A percentile compares a stretch with the other conserved stretches of the same genome.
Evolutionary conservation across 1,140 invertebrate species (phyloP).

Genomic region (Drosophila lacertosa): DNA sequence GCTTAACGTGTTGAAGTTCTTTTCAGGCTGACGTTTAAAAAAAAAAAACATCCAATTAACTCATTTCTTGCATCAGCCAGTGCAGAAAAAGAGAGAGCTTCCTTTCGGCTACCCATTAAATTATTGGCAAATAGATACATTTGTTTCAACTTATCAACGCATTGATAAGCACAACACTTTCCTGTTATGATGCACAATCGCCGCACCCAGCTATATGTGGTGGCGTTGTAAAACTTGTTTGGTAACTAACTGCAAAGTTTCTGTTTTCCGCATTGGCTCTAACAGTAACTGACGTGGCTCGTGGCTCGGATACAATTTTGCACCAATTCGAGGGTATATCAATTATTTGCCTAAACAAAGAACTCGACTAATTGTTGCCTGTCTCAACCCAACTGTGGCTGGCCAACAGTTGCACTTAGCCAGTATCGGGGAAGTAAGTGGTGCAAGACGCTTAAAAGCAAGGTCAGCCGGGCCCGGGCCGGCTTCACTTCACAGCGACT

Average conservation of each 20-base stretch:
- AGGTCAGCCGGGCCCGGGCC: slow-evolving; percentile 36
- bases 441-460: slow-evolving; percentile 26
- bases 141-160: slow-evolving; percentile 39
- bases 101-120: not conserved
- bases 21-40: too few relatives aligned
- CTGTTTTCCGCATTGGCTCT: slow-evolving; percentile 30
- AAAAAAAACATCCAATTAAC: not conserved
- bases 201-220: not conserved
- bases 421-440: slow-evolving; percentile 26
- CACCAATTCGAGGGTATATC: slow-evolving; percentile 36
- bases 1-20: too few relatives aligned
- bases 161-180: slow-evolving; percentile 44
- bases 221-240: slow-evolving; percentile 36
- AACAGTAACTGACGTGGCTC: slow-evolving; percentile 25
- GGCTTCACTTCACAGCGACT: slow-evolving; percentile 5
- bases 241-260: not conserved
- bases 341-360: not conserved
- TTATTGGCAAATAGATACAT: slow-evolving; percentile 7
- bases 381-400: slow-evolving; percentile 10
- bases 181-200: slow-evolving; percentile 2
- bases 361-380: slow-evolving; percentile 3
- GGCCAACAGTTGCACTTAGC: not conserved
- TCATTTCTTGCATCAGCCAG: slow-evolving; percentile 17
- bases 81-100: not conserved
- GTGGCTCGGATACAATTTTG: slow-evolving; percentile 25